Percentiles rank a stretch among this genome's conserved stretches.
Conservation (phyloP, 2,888 invertebrate genomes). For the Cephus nigrinus region DNA sequence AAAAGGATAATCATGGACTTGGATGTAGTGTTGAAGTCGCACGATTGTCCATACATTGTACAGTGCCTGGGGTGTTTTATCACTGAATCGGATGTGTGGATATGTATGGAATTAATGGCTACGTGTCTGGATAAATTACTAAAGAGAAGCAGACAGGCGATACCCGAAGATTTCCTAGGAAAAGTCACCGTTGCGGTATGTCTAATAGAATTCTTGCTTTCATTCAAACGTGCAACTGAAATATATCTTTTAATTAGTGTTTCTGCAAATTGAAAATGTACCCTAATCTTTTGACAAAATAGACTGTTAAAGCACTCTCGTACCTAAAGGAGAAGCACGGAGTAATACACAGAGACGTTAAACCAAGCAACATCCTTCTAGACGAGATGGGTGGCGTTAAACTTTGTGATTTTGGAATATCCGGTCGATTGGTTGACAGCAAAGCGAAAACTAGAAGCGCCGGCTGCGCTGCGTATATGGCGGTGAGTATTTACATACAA, state of each 20-base stretch:
- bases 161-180: conserved; percentile 95
- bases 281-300: conserved; percentile 22
- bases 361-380: conserved; percentile 97
- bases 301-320: conserved; percentile 96
- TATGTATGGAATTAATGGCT: conserved; percentile 99
- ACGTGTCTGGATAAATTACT: conserved; percentile 98
- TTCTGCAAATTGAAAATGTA: background rate
- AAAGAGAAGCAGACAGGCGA: conserved; percentile 85
- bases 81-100: conserved; percentile 97
- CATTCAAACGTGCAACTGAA: too few species aligned
- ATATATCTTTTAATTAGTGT: too few species aligned
- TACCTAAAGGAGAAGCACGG: conserved; percentile 98
- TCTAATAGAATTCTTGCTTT: conserved; percentile 40
- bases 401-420: conserved; percentile 99
- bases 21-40: conserved; percentile 97
- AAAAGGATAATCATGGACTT: conserved; percentile 99
- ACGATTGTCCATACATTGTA: conserved; percentile 97
- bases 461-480: conserved; percentile 99
- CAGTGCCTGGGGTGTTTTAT: conserved; percentile 98
- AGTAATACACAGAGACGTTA: conserved; percentile 98
- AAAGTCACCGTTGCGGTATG: conserved; percentile 96
- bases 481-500: conserved; percentile 73
- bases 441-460: conserved; percentile 97
- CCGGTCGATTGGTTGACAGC: conserved; percentile 96
- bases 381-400: conserved; percentile 96